A percentile compares a stretch with the other conserved stretches of the same genome.
Evolutionary conservation across 2,888 invertebrate species (phyloP).

Genomic region (Euclidia mi): DNA sequence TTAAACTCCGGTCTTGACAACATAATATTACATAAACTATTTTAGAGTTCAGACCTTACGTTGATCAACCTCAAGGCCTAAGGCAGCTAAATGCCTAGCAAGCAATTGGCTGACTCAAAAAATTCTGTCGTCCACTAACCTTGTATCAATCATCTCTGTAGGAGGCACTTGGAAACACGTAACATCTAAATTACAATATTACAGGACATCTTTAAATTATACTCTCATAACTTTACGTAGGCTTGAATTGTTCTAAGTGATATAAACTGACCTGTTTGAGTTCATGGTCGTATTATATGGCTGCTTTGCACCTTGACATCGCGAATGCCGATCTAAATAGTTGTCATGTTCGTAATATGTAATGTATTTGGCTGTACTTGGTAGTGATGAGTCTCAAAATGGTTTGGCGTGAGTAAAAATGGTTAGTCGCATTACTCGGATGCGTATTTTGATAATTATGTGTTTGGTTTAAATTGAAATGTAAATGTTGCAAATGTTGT

Average conservation of each 20-base stretch:
- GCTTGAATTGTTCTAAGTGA: conserved; percentile 26
- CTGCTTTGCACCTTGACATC: conserved; percentile 37
- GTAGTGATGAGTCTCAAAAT: neutral
- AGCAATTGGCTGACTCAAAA: neutral
- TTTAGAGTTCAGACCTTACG: too few species aligned
- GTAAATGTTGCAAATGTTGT: too few species aligned
- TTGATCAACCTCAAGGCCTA: too few species aligned
- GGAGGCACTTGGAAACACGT: conserved; percentile 37
- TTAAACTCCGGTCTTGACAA: too few species aligned
- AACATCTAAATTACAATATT: conserved; percentile 17
- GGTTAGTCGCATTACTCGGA: too few species aligned
- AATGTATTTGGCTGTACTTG: neutral
- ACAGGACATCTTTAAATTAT: conserved; percentile 10
- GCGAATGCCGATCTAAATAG: conserved; percentile 13
- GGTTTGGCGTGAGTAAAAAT: neutral
- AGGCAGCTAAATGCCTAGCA: neutral
- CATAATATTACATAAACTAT: too few species aligned
- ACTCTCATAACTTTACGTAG: conserved; percentile 32
- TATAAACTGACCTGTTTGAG: conserved; percentile 32
- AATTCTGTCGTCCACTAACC: conserved; percentile 6
- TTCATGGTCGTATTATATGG: conserved; percentile 39
- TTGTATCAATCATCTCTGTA: conserved; percentile 27
- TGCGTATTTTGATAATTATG: too few species aligned
- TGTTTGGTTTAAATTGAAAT: too few species aligned
- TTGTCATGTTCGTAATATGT: conserved; percentile 4